Percentiles rank a stretch among this genome's conserved stretches.
Conservation (phyloP, 2,888 invertebrate genomes). For the Diloba caeruleocephala region DNA sequence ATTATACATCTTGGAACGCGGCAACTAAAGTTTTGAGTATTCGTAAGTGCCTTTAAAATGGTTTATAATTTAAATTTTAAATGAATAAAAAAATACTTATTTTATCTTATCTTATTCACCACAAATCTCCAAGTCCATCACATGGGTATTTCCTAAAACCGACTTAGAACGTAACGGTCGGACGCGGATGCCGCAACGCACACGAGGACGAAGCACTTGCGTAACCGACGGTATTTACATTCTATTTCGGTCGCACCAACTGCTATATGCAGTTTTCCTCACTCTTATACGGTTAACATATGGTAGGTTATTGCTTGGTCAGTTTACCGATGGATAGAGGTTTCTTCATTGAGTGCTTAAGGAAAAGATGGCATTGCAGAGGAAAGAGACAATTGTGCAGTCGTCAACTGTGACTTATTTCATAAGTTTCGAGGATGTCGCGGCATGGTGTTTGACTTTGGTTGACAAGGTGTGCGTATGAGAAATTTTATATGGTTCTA, state of each 20-base stretch:
- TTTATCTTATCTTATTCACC: slow-evolving; percentile 11
- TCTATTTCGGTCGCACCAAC: slow-evolving; percentile 43
- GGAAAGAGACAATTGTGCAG: slow-evolving; percentile 49
- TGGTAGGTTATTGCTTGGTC: slow-evolving; percentile 11
- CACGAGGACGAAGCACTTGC: slow-evolving; percentile 62
- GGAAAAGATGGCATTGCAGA: slow-evolving; percentile 40
- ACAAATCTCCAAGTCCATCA: slow-evolving; percentile 27
- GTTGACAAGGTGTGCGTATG: slow-evolving; percentile 21
- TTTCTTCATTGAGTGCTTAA: slow-evolving; percentile 27
- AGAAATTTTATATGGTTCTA: slow-evolving; percentile 23
- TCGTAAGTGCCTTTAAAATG: too few relatives aligned
- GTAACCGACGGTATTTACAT: slow-evolving; percentile 52
- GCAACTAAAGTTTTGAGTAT: too few relatives aligned
- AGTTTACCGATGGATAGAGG: slow-evolving; percentile 14
- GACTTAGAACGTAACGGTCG: slow-evolving; percentile 60
- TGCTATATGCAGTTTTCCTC: slow-evolving; percentile 1
- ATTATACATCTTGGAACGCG: too few relatives aligned
- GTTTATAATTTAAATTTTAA: too few relatives aligned
- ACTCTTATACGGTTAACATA: slow-evolving; percentile 7
- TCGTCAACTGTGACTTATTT: slow-evolving; percentile 37
- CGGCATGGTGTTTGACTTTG: slow-evolving; percentile 10
- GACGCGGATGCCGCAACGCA: slow-evolving; percentile 54
- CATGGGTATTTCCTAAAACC: slow-evolving; percentile 43
- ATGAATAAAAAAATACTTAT: too few relatives aligned
- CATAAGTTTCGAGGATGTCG: slow-evolving; percentile 39